phyloP scores from a whole-genome alignment of 2,888 invertebrate species.

The Eustalomyia histrio region DNA sequence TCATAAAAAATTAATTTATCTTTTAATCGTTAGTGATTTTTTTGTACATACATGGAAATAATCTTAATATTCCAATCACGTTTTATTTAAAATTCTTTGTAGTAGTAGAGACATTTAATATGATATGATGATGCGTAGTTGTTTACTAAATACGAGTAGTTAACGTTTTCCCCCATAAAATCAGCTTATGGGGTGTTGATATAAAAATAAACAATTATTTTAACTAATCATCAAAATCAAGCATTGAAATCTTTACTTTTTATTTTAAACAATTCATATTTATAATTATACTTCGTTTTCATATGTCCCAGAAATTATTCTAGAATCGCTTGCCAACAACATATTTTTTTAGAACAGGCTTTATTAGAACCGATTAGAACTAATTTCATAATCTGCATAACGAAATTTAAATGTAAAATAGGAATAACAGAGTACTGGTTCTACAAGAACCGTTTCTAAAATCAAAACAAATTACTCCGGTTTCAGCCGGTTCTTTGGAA shows the following conservation, averaged over 20 bases:
- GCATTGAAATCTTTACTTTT: neutral
- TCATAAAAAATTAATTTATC: neutral
- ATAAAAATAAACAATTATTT: slow-evolving; percentile 39
- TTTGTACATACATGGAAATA: slow-evolving; percentile 24
- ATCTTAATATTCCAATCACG: slow-evolving; percentile 47
- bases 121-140: slow-evolving; percentile 6
- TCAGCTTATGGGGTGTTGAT: slow-evolving; percentile 21
- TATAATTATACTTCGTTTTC: neutral
- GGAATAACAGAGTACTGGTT: too few relatives aligned
- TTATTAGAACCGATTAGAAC: too few relatives aligned
- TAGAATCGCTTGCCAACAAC: too few relatives aligned
- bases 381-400: too few relatives aligned
- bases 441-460: too few relatives aligned
- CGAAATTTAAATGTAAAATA: too few relatives aligned
- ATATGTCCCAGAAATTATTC: neutral
- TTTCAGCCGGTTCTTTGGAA: too few relatives aligned
- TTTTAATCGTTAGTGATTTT: neutral
- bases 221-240: slow-evolving; percentile 23
- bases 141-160: slow-evolving; percentile 3
- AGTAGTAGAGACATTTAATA: slow-evolving; percentile 4
- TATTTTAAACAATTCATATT: neutral
- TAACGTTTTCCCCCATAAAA: neutral
- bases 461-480: too few relatives aligned
- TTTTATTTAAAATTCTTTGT: slow-evolving; percentile 49
- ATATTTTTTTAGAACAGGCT: too few relatives aligned